These are phyloP conservation scores for Eulemur coronatus DNA, from an alignment of 2,797 vertebrate genomes.

Conservation along the genomic window DNA sequence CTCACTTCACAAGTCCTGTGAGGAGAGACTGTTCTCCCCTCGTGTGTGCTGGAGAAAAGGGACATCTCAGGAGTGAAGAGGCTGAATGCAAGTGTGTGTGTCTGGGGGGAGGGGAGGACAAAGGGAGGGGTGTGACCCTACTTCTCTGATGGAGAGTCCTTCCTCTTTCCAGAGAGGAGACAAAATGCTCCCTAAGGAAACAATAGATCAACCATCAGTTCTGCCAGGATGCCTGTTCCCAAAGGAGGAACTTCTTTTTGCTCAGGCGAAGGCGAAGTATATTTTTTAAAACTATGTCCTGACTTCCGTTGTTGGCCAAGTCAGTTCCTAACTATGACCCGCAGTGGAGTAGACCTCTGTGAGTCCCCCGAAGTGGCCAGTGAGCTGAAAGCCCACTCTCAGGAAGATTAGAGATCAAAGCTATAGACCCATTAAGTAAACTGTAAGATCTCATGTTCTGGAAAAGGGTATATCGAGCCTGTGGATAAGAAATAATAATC, in stretches of 20 bases:
- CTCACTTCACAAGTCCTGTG: conserved; percentile 1
- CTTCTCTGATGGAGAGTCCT: not conserved
- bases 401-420: not conserved
- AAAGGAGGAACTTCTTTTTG: not conserved
- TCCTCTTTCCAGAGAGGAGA: not conserved
- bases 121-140: not conserved
- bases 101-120: not conserved
- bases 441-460: not conserved
- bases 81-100: not conserved
- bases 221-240: not conserved
- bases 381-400: not conserved
- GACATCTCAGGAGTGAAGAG: not conserved
- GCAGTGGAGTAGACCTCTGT: not conserved
- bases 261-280: not conserved
- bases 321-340: not conserved
- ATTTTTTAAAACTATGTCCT: not conserved
- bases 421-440: not conserved
- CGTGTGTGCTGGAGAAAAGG: not conserved
- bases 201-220: not conserved
- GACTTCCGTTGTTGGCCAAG: not conserved
- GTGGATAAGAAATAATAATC: not conserved
- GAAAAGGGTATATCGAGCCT: not conserved
- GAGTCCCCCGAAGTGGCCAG: not conserved
- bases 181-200: conserved; percentile 33
- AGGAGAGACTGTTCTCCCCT: not conserved